Conservation (phyloP, 2,888 invertebrate genomes). For the Stictocephala bisonia region DNA sequence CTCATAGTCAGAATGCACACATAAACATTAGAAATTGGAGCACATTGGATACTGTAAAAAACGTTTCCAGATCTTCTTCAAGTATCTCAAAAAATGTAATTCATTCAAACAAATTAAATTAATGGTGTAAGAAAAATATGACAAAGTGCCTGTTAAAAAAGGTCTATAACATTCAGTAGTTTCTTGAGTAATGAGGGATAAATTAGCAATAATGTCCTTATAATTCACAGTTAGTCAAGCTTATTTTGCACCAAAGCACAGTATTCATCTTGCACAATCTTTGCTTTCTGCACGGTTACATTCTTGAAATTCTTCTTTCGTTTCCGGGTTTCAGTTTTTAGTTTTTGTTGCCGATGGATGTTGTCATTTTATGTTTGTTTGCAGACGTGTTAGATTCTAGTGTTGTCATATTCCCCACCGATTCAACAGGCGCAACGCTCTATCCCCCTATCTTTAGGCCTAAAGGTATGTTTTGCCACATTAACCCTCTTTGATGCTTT, state of each 20-base stretch:
- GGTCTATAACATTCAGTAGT: too few relatives aligned
- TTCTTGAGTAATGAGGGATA: too few relatives aligned
- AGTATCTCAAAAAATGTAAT: too few relatives aligned
- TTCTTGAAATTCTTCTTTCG: slow-evolving; percentile 44
- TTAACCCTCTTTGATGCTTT: slow-evolving; percentile 10
- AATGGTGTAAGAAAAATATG: too few relatives aligned
- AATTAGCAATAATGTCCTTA: too few relatives aligned
- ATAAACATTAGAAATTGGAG: too few relatives aligned
- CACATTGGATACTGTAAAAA: too few relatives aligned
- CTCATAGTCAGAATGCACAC: too few relatives aligned
- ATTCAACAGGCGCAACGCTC: slow-evolving; percentile 77
- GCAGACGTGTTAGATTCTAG: slow-evolving; percentile 80
- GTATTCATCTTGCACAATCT: slow-evolving; percentile 46
- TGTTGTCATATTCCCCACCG: slow-evolving; percentile 80
- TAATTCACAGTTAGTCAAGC: background rate
- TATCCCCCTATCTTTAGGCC: slow-evolving; percentile 77
- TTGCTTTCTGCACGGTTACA: slow-evolving; percentile 40
- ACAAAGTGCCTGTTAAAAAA: too few relatives aligned
- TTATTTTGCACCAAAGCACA: slow-evolving; percentile 23
- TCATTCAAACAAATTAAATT: too few relatives aligned
- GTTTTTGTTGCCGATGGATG: slow-evolving; percentile 50
- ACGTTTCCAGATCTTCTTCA: too few relatives aligned
- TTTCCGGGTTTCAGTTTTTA: slow-evolving; percentile 54
- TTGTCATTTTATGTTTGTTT: slow-evolving; percentile 66
- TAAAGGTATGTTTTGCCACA: slow-evolving; percentile 71